Evolutionary conservation across 2,888 invertebrate genomes (phyloP).

Genomic region (Drosophila mulleri): DNA sequence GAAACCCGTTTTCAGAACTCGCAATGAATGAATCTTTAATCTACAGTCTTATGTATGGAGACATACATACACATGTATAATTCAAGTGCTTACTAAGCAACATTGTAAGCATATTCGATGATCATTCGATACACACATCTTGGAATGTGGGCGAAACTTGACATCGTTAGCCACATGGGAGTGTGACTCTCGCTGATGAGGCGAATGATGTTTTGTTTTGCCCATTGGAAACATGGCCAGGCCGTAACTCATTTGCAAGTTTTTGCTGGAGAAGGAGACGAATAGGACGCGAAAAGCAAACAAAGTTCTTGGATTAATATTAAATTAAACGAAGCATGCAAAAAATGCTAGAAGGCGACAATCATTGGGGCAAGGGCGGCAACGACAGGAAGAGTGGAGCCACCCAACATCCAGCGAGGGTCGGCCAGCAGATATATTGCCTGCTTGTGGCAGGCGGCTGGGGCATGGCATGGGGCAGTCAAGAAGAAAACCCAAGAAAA

Average conservation of each 20-base stretch:
- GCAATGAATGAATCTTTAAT: too few species aligned
- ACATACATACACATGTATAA: too few species aligned
- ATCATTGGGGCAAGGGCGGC: slow-evolving; percentile 69
- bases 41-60: too few species aligned
- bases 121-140: not conserved
- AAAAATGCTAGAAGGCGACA: slow-evolving; percentile 77
- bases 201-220: not conserved
- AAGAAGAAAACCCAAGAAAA: slow-evolving; percentile 61
- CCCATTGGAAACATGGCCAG: slow-evolving; percentile 2
- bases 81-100: too few species aligned
- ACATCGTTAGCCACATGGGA: not conserved
- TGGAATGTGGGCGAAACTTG: not conserved
- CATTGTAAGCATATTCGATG: not conserved
- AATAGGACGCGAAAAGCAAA: slow-evolving; percentile 59
- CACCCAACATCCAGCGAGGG: slow-evolving; percentile 1
- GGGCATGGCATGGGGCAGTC: slow-evolving; percentile 8
- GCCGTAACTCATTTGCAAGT: slow-evolving; percentile 48
- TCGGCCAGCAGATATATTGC: slow-evolving; percentile 36
- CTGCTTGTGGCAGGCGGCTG: slow-evolving; percentile 18
- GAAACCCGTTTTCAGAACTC: too few species aligned
- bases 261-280: slow-evolving; percentile 25
- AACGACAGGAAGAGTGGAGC: slow-evolving; percentile 16
- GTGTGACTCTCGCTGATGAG: not conserved
- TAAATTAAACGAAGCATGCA: slow-evolving; percentile 83
- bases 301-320: slow-evolving; percentile 80